Evolutionary conservation across 2,888 invertebrate species (phyloP).

Genomic region (Orthosia incerta): DNA sequence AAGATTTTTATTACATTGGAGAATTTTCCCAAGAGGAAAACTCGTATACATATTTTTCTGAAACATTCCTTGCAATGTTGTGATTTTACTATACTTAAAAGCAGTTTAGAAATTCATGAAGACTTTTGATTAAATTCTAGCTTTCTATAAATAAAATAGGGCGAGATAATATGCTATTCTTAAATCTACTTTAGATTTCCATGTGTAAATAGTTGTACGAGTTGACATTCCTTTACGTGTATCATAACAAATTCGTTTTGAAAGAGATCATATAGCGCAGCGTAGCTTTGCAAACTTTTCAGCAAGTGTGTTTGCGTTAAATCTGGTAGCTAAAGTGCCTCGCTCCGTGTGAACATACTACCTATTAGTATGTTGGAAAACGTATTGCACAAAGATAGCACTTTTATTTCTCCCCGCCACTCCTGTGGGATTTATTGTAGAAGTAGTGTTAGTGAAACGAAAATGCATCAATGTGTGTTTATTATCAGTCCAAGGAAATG

Average conservation of each 20-base stretch:
- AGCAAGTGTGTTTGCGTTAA: constrained; percentile 73
- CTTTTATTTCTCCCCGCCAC: constrained; percentile 78
- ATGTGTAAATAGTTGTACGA: constrained; percentile 17
- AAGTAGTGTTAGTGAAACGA: constrained; percentile 68
- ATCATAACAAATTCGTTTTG: constrained; percentile 46
- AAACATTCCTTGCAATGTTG: neutral
- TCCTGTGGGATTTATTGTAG: constrained; percentile 75
- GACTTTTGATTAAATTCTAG: neutral
- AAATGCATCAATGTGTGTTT: constrained; percentile 66
- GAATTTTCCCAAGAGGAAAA: neutral
- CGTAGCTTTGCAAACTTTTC: constrained; percentile 73
- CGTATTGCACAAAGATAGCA: constrained; percentile 79
- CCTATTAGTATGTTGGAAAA: constrained; percentile 76
- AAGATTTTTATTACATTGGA: neutral
- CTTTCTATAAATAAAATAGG: neutral
- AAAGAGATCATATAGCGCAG: constrained; percentile 52
- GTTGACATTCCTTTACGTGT: constrained; percentile 20
- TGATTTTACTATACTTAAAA: neutral
- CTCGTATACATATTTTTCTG: neutral
- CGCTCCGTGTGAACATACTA: constrained; percentile 66
- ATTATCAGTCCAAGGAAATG: constrained; percentile 46
- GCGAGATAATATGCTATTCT: neutral
- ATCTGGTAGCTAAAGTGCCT: constrained; percentile 70
- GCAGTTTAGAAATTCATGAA: neutral
- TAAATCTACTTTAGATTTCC: constrained; percentile 9